A percentile compares a stretch with the other conserved stretches of the same genome.
Evolutionary conservation across 2,113 vertebrate genomes (phyloP).

Genomic region (Alethe diademata): DNA sequence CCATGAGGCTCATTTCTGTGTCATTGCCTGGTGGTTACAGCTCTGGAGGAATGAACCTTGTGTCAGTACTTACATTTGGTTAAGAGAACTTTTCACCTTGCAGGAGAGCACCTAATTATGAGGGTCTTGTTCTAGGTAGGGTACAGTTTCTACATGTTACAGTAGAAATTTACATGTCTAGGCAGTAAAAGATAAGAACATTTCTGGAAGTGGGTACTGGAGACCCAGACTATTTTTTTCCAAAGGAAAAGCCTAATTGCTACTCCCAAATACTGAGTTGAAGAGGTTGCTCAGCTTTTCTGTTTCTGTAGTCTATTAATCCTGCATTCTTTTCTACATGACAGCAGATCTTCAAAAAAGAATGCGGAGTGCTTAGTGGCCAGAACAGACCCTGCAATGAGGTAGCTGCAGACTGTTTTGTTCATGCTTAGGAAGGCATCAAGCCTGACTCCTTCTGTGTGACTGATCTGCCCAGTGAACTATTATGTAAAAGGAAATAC

Average conservation of each 20-base stretch:
- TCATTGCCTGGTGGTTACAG: neutral
- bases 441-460: neutral
- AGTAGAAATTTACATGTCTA: neutral
- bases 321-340: neutral
- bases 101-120: neutral
- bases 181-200: neutral
- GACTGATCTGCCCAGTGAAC: neutral
- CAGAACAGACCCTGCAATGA: neutral
- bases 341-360: neutral
- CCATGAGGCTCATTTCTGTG: neutral
- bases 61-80: neutral
- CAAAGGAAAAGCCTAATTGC: neutral
- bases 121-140: neutral
- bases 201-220: neutral
- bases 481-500: neutral
- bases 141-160: neutral
- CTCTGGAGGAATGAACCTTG: neutral
- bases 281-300: neutral
- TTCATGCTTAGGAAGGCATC: neutral
- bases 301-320: neutral
- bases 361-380: neutral
- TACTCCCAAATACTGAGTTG: neutral
- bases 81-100: neutral
- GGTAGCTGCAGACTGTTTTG: neutral
- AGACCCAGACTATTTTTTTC: neutral